phyloP scores from a whole-genome alignment of 2,113 vertebrate species.

The Petroica traversi region DNA sequence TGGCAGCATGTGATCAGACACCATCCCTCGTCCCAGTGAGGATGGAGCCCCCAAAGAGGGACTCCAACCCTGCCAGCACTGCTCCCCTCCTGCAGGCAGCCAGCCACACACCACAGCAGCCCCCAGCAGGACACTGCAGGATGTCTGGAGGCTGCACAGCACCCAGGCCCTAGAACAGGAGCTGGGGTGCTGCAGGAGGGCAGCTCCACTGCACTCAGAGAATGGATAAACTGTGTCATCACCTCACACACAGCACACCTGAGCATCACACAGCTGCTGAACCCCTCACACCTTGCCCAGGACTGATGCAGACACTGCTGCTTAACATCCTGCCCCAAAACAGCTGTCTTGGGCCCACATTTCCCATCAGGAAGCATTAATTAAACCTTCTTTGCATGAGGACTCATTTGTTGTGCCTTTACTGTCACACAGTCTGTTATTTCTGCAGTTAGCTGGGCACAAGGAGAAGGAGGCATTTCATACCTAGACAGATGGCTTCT shows the following conservation, averaged over 20 bases:
- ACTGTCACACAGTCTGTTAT: neutral
- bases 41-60: neutral
- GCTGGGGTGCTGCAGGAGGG: neutral
- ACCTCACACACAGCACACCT: constrained; percentile 57
- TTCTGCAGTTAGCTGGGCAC: neutral
- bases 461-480: neutral
- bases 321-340: neutral
- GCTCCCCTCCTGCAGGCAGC: constrained; percentile 2
- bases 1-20: constrained; percentile 73
- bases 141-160: neutral
- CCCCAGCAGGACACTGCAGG: constrained; percentile 62
- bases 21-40: constrained; percentile 66
- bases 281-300: neutral
- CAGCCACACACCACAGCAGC: neutral
- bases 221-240: constrained; percentile 90
- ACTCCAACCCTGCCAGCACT: neutral
- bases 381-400: neutral
- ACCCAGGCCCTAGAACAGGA: constrained; percentile 69
- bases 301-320: neutral
- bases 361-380: neutral
- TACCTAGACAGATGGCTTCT: constrained; percentile 93
- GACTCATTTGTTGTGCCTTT: neutral
- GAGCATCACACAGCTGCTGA: neutral
- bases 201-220: constrained; percentile 70
- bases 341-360: neutral